Evolutionary conservation across 2,797 vertebrate species (phyloP).

Genomic region (Clamator glandarius): DNA sequence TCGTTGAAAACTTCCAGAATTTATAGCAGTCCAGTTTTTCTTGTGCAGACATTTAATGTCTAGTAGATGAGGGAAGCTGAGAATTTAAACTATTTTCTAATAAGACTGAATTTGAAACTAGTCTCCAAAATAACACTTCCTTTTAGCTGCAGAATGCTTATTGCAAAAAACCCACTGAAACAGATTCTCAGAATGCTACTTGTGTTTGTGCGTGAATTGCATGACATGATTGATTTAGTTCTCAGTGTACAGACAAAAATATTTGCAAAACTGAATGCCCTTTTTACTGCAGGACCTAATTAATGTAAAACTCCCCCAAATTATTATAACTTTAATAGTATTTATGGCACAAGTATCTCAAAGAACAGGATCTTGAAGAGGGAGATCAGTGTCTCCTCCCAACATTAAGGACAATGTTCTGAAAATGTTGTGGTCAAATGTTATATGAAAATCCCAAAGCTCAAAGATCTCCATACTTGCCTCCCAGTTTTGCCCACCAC

Average conservation of each 20-base stretch:
- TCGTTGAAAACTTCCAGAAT: background rate
- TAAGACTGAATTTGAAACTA: background rate
- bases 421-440: background rate
- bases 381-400: background rate
- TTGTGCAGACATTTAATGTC: background rate
- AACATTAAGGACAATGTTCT: background rate
- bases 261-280: background rate
- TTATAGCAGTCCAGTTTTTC: background rate
- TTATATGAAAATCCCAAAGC: background rate
- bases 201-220: background rate
- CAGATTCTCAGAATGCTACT: background rate
- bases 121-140: too few species aligned
- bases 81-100: background rate
- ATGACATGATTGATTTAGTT: background rate
- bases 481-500: background rate
- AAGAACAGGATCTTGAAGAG: background rate
- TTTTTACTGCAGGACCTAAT: background rate
- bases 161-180: background rate
- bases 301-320: fast-evolving
- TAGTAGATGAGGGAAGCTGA: background rate
- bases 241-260: background rate
- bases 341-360: background rate
- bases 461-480: background rate
- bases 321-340: background rate
- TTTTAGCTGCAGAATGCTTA: background rate